These are phyloP conservation scores for Meloidogyne hapla DNA, from an alignment of 1,140 invertebrate species.

Conservation along the genomic window DNA sequence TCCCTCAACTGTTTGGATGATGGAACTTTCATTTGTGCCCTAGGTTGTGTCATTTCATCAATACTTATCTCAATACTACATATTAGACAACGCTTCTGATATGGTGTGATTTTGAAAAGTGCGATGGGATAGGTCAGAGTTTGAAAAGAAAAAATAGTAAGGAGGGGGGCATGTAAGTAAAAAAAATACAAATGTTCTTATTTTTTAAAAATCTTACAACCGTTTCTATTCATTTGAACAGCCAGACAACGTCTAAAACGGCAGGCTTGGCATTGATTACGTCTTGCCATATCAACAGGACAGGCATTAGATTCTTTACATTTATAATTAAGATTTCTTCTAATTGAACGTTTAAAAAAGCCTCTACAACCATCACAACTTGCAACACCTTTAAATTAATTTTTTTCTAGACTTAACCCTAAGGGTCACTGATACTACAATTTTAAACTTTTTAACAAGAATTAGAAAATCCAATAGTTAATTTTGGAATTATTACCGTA, in stretches of 20 bases:
- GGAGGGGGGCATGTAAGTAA: too few species aligned
- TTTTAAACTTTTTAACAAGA: background rate
- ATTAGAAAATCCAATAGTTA: background rate
- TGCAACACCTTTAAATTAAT: slow-evolving; percentile 47
- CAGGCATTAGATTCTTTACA: slow-evolving; percentile 87
- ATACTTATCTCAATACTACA: too few species aligned
- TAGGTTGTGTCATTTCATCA: too few species aligned
- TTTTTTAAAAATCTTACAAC: slow-evolving; percentile 67
- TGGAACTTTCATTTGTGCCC: too few species aligned
- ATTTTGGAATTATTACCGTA: background rate
- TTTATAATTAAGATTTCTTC: slow-evolving; percentile 65
- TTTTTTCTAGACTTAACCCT: background rate
- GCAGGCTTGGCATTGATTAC: slow-evolving; percentile 93
- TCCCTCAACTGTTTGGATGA: too few species aligned
- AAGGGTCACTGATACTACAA: background rate
- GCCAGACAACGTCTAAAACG: slow-evolving; percentile 85
- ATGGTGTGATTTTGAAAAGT: too few species aligned
- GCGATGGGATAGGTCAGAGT: too few species aligned
- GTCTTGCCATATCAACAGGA: slow-evolving; percentile 82
- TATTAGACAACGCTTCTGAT: too few species aligned
- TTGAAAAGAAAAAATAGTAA: too few species aligned
- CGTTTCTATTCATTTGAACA: slow-evolving; percentile 91
- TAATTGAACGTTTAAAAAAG: slow-evolving; percentile 54
- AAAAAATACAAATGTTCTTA: too few species aligned
- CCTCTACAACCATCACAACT: slow-evolving; percentile 56